Evolutionary conservation across 2,113 vertebrate genomes (phyloP).

Genomic region (Cynopterus brachyotis): DNA sequence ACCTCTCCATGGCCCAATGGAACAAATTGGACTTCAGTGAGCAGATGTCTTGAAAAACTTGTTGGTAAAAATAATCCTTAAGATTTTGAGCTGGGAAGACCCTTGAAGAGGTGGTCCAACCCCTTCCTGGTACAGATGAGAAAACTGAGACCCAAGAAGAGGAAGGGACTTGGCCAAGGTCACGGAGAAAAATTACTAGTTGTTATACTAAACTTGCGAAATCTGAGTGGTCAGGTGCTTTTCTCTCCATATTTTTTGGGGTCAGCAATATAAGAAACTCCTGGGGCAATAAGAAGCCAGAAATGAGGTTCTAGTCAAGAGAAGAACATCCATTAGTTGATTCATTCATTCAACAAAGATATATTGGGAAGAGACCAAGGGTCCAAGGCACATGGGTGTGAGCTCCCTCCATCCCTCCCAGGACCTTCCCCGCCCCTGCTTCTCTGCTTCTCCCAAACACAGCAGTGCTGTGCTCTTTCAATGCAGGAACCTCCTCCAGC

Average conservation of each 20-base stretch:
- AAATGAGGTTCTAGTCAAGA: not conserved
- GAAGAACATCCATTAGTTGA: fast-evolving
- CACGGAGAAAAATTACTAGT: not conserved
- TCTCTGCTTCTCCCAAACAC: not conserved
- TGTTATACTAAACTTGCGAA: not conserved
- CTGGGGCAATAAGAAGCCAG: not conserved
- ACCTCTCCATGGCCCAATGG: not conserved
- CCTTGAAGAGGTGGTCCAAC: not conserved
- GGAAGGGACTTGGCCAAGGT: not conserved
- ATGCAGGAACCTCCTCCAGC: not conserved
- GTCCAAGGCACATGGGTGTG: not conserved
- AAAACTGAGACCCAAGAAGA: not conserved
- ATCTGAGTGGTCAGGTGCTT: not conserved
- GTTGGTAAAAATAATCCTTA: not conserved
- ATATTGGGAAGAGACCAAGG: not conserved
- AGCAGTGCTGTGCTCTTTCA: not conserved
- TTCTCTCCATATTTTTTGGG: not conserved
- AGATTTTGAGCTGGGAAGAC: not conserved
- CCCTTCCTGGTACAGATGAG: not conserved
- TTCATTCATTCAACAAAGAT: not conserved
- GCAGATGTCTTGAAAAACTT: not conserved
- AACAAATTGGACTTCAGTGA: not conserved
- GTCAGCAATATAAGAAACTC: not conserved
- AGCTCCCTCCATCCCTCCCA: too few relatives aligned
- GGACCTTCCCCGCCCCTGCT: not conserved